Evolutionary conservation across 1,140 invertebrate species (phyloP), one percentile per base, ranked within the genome.

Genomic region (Latrodectus geometricus): DNA sequence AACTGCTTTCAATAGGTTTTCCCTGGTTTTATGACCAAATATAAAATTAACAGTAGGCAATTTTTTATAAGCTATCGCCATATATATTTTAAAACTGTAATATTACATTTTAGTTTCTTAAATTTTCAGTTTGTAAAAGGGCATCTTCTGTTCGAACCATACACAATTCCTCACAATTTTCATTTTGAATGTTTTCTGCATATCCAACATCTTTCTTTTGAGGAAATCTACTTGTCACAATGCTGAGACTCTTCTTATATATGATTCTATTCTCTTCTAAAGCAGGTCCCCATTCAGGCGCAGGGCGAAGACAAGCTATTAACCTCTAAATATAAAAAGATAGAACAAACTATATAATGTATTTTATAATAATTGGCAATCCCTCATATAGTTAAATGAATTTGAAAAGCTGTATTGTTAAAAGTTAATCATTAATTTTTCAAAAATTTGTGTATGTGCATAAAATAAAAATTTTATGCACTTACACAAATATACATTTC

Each of bases 281-380:
- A 49, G 80, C 80, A 21, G 87, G 87, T 11, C 87, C 87, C 87
- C 87, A 88, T 61, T 79, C 56, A 21, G 74, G 65, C 17, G 75
- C 35, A 61, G 87, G 87, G 8, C 69, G 81, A 20, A 88, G 15
- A 14, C 66, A 78, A n/a, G 48, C 9, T 15, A 84, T 23, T 0
- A 88, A 20, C 69, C 87, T 78, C 86, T 87, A 61, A 9, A 87
- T 82, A 9, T 14, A 15, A 84, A 68, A 66, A n/a, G n/a, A n/a
- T n/a, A n/a, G n/a, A 12, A 35, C 11, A 76, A 12, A 15, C 20
- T 56, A 48, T 11, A 14, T 74, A 52, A n/a, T n/a, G 12, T 5
- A 17, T 20, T 70, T 70, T n/a, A 35, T 9, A 21, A 17, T 4
- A 70, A 21, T 70, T 21, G 4, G 50, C 11, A 75, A 50, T 17